phyloP scores from a whole-genome alignment of 2,113 vertebrate genomes.

The Ginglymostoma cirratum region DNA sequence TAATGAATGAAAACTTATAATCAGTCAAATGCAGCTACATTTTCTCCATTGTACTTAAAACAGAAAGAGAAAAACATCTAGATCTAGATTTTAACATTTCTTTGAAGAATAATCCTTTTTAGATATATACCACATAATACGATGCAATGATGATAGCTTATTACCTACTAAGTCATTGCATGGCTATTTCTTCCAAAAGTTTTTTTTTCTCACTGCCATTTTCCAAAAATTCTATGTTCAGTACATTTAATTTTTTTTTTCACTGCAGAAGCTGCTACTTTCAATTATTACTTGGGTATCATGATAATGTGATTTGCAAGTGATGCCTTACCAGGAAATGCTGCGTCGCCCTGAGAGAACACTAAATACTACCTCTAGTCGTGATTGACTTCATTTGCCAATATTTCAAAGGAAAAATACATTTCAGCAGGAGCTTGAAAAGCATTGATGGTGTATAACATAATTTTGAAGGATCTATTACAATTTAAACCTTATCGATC shows the following conservation, averaged over 20 bases:
- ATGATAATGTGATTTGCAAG: constrained; percentile 22
- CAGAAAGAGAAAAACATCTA: not conserved
- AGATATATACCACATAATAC: not conserved
- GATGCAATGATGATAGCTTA: not conserved
- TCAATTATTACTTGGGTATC: constrained; percentile 27
- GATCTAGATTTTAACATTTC: not conserved
- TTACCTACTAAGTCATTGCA: not conserved
- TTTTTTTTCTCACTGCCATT: not conserved
- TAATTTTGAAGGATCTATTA: constrained; percentile 35
- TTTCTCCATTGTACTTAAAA: not conserved
- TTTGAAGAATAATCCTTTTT: not conserved
- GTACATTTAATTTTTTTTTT: not conserved
- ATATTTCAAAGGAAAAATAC: constrained; percentile 32
- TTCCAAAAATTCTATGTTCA: constrained; percentile 1
- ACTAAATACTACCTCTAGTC: not conserved
- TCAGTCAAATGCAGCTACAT: not conserved
- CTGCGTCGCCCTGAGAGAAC: not conserved
- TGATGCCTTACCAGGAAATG: constrained; percentile 30
- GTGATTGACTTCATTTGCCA: constrained; percentile 18
- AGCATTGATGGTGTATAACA: constrained; percentile 30
- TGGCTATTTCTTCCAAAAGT: not conserved
- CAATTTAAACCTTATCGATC: constrained; percentile 32
- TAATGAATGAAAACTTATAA: not conserved
- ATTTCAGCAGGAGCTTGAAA: constrained; percentile 6
- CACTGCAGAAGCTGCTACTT: not conserved